These are phyloP conservation scores for Drosophila cracens DNA, from an alignment of 2,888 invertebrate genomes.

Conservation along the genomic window DNA sequence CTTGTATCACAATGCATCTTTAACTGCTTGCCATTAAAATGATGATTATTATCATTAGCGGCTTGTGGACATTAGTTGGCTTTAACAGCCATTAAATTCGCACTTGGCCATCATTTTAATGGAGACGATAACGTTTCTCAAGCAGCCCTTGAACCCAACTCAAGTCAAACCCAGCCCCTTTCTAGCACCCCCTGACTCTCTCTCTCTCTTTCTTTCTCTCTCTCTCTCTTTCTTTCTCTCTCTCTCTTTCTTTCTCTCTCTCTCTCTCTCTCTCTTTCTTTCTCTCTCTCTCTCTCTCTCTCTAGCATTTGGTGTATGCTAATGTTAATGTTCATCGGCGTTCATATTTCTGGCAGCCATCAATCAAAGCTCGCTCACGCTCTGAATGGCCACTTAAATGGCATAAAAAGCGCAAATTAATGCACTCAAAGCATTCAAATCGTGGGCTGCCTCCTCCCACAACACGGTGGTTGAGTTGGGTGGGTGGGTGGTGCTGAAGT, in stretches of 20 bases:
- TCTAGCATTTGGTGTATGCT: not conserved
- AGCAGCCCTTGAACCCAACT: slow-evolving; percentile 19
- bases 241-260: not conserved
- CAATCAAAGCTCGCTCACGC: slow-evolving; percentile 50
- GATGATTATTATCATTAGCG: slow-evolving; percentile 1
- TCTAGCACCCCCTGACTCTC: not conserved
- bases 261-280: not conserved
- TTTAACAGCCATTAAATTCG: slow-evolving; percentile 30
- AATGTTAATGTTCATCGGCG: slow-evolving; percentile 12
- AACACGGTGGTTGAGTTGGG: not conserved
- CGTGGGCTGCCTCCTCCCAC: not conserved
- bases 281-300: not conserved
- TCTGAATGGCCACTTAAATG: slow-evolving; percentile 68
- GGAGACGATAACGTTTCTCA: not conserved
- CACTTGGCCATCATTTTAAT: slow-evolving; percentile 1
- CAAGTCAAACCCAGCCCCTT: not conserved
- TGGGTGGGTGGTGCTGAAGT: not conserved
- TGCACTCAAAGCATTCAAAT: slow-evolving; percentile 75
- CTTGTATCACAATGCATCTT: not conserved
- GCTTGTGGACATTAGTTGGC: slow-evolving; percentile 9
- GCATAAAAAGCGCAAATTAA: slow-evolving; percentile 75
- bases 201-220: not conserved
- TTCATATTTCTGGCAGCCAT: slow-evolving; percentile 68
- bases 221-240: not conserved
- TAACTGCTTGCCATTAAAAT: not conserved